A percentile compares a stretch with the other conserved stretches of the same genome.
Conservation (phyloP, 2,888 invertebrate genomes). For the Chrysotoxum bicinctum region DNA sequence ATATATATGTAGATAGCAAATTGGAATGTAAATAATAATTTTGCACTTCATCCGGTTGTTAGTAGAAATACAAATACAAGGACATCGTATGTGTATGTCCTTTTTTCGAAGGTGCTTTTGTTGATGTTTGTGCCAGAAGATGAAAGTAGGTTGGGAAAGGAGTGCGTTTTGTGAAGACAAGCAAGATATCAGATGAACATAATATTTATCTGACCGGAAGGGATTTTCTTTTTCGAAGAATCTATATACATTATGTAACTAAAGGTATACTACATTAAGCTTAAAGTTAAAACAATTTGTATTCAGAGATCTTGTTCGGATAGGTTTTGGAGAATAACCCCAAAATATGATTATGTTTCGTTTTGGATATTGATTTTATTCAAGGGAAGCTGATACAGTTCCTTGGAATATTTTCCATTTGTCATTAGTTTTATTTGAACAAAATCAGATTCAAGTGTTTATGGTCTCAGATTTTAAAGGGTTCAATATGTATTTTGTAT, state of each 20-base stretch:
- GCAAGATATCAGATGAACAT: neutral
- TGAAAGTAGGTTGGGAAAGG: neutral
- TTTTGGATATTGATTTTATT: neutral
- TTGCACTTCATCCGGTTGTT: conserved; percentile 11
- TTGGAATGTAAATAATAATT: conserved; percentile 17
- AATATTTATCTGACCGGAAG: conserved; percentile 23
- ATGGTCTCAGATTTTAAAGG: too few relatives aligned
- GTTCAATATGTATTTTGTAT: too few relatives aligned
- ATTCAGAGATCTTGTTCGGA: neutral
- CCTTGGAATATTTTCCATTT: too few relatives aligned
- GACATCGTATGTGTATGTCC: too few relatives aligned
- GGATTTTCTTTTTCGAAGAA: neutral
- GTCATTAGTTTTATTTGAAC: too few relatives aligned
- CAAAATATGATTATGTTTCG: neutral
- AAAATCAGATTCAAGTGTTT: too few relatives aligned
- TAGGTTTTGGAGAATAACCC: neutral
- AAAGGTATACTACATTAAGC: neutral
- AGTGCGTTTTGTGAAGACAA: conserved; percentile 5
- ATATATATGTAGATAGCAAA: neutral
- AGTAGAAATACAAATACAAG: too few relatives aligned
- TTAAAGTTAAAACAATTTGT: neutral
- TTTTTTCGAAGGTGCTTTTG: neutral
- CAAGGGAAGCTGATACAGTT: neutral
- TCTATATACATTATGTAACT: neutral
- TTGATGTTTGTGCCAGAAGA: neutral